Evolutionary conservation across 2,888 invertebrate species (phyloP), one percentile per base, ranked within the genome.

Genomic region (Autographa gamma): DNA sequence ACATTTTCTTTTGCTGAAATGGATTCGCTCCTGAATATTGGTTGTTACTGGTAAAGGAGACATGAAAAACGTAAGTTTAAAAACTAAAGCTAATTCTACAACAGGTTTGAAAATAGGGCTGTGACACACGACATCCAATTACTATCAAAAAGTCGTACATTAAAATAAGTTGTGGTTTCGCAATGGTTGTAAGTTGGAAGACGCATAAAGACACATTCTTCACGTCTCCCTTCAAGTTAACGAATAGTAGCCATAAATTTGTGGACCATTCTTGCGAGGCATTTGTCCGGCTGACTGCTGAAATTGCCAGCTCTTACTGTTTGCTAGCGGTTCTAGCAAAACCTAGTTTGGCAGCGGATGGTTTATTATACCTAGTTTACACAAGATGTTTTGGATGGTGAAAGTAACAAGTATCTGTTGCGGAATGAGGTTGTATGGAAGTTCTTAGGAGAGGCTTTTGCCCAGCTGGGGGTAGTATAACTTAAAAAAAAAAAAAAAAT

Each of bases 191-290:
- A 66, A 74, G 75, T 60, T 69, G 62, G 71, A 78, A 83, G 85
- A 78, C 76, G 76, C 82, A 84, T 85, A 79, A 84, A 87, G 88
- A 88, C 88, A 88, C 89, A 91, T 90, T 89, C 90, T 81, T 88
- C 75, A 86, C 85, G 86, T 88, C 86, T 81, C 81, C 85, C 88
- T 87, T 85, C 84, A 82, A 82, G 85, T 85, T 90, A 91, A 93
- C 92, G 87, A 89, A 93, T 93, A 84, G 89, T 81, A 80, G 86
- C 80, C 83, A 91, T 93, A 92, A 92, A 93, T 93, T 88, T 80
- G 79, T 80, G 85, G 87, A 81, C 91, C 90, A 90, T 90, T 91
- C 92, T 91, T 87, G 89, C 82, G 86, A 84, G 87, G 88, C 91
- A 92, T 92, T 92, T 92, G 93, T 92, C 91, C 90, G 79, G 86